Percentiles rank a stretch among this genome's conserved stretches.
These are phyloP conservation scores for Picathartes gymnocephalus DNA, from an alignment of 2,113 vertebrate genomes.

Conservation along the genomic window DNA sequence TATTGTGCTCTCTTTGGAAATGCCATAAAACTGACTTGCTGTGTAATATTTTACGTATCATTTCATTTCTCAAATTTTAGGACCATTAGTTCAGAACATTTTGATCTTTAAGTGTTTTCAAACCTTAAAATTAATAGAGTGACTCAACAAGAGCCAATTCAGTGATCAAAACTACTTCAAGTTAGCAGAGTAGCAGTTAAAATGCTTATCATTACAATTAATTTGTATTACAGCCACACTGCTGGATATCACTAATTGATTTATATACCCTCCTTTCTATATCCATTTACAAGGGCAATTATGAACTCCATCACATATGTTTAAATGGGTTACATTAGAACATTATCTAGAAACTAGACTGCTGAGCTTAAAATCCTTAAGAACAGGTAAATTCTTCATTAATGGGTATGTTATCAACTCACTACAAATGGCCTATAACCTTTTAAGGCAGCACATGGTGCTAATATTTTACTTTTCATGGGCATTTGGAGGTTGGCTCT, in stretches of 20 bases:
- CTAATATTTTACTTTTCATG: conserved; percentile 21
- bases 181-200: conserved; percentile 21
- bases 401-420: background rate
- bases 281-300: conserved; percentile 60
- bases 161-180: conserved; percentile 37
- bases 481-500: conserved; percentile 15
- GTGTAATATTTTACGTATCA: conserved; percentile 45
- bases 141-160: conserved; percentile 21
- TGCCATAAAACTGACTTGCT: conserved; percentile 50
- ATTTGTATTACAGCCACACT: conserved; percentile 54
- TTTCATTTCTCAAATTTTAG: conserved; percentile 45
- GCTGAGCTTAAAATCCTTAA: conserved; percentile 43
- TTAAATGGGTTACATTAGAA: conserved; percentile 45
- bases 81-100: conserved; percentile 11
- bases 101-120: conserved; percentile 3
- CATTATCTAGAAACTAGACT: conserved; percentile 18
- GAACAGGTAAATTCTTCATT: conserved; percentile 40
- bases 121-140: conserved; percentile 49
- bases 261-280: conserved; percentile 50
- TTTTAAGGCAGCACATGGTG: background rate
- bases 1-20: conserved; percentile 47
- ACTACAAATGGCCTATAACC: background rate
- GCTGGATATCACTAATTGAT: conserved; percentile 61
- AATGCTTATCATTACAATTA: conserved; percentile 54
- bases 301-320: conserved; percentile 34